Percentiles rank a stretch among this genome's conserved stretches.
Conservation (phyloP, 2,113 vertebrate genomes). For the Antechinus flavipes region DNA sequence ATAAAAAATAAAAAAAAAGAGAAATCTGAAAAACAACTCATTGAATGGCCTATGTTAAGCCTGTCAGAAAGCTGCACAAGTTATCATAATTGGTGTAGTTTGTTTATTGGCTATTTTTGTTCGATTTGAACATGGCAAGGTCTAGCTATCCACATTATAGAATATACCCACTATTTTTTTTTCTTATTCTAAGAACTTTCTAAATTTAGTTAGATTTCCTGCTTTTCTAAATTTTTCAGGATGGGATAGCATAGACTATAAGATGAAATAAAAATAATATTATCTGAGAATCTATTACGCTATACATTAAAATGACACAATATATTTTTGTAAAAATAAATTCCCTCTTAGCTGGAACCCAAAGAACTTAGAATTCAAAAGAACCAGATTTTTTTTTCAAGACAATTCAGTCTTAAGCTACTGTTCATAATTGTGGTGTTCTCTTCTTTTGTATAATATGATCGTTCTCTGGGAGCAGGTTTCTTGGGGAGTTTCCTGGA, state of each 20-base stretch:
- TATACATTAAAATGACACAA: background rate
- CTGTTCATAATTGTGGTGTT: background rate
- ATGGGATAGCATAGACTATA: background rate
- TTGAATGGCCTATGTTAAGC: slow-evolving; percentile 6
- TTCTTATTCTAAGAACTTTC: background rate
- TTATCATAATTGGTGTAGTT: slow-evolving; percentile 23
- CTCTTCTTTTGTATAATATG: too few relatives aligned
- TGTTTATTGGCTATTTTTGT: slow-evolving; percentile 42
- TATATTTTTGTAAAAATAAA: background rate
- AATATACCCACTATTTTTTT: background rate
- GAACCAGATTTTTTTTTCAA: background rate
- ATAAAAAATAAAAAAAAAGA: too few relatives aligned
- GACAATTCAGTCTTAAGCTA: background rate
- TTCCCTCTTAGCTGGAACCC: background rate
- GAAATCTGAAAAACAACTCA: background rate
- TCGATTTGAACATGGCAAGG: background rate
- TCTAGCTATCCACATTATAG: background rate
- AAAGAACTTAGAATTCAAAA: background rate
- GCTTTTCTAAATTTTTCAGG: slow-evolving; percentile 25
- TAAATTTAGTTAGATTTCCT: slow-evolving; percentile 33
- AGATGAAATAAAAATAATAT: background rate
- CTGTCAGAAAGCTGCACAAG: background rate
- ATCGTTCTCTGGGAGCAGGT: too few relatives aligned
- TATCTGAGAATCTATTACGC: background rate
- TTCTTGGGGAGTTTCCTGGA: too few relatives aligned